Percentiles rank a stretch among this genome's conserved stretches.
phyloP scores from a whole-genome alignment of 2,797 vertebrate genomes.

The Chiroxiphia lanceolata region DNA sequence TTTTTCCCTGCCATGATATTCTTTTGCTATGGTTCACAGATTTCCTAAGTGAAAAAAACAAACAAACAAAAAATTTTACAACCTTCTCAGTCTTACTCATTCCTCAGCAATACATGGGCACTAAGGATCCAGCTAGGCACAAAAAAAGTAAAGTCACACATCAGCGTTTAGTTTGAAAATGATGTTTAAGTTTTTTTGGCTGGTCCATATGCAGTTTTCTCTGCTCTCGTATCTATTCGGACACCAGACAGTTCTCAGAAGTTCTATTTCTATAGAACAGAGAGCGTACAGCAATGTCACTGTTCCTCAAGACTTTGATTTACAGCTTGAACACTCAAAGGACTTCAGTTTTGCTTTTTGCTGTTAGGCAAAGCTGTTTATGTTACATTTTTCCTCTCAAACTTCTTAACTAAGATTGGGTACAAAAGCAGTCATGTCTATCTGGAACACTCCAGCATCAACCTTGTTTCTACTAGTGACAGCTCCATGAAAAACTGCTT shows the following conservation, averaged over 20 bases:
- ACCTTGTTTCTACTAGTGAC: not conserved
- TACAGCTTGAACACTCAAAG: not conserved
- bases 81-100: not conserved
- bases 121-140: not conserved
- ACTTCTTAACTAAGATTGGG: not conserved
- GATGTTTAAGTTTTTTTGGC: not conserved
- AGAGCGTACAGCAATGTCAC: not conserved
- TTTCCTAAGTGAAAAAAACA: not conserved
- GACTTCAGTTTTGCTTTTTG: not conserved
- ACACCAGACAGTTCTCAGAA: not conserved
- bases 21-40: not conserved
- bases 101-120: not conserved
- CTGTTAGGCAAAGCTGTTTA: not conserved
- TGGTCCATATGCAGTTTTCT: not conserved
- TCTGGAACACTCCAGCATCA: not conserved
- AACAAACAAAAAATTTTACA: not conserved
- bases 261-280: not conserved
- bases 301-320: not conserved
- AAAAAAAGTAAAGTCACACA: not conserved
- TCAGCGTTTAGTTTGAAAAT: constrained; percentile 7
- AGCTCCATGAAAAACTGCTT: not conserved
- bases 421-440: not conserved
- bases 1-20: not conserved
- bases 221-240: not conserved
- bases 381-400: not conserved